Conservation (phyloP, 2,888 invertebrate species). For the Lissocephala sabroskyi region DNA sequence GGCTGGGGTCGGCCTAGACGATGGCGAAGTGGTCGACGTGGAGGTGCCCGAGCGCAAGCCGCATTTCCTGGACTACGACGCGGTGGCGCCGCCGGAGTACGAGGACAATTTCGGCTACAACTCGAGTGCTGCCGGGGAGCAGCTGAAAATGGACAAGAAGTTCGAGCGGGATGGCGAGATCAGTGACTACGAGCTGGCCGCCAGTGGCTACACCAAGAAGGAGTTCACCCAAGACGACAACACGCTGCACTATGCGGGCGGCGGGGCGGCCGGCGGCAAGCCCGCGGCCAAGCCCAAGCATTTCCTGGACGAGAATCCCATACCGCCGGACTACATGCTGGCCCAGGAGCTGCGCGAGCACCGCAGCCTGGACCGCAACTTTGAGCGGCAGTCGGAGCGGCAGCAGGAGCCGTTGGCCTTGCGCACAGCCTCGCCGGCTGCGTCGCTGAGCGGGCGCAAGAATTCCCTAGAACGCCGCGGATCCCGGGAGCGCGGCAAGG, state of each 20-base stretch:
- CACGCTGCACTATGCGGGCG: slow-evolving; percentile 53
- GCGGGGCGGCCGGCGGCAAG: slow-evolving; percentile 5
- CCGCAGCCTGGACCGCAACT: slow-evolving; percentile 71
- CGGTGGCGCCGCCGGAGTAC: slow-evolving; percentile 75
- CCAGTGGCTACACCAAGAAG: slow-evolving; percentile 71
- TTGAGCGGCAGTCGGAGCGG: slow-evolving; percentile 68
- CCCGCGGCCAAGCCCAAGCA: slow-evolving; percentile 61
- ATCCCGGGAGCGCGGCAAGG: slow-evolving; percentile 38
- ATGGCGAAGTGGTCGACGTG: slow-evolving; percentile 56
- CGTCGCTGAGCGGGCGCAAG: slow-evolving; percentile 24
- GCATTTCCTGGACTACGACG: slow-evolving; percentile 78
- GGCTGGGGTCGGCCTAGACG: slow-evolving; percentile 39
- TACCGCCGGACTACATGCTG: slow-evolving; percentile 71
- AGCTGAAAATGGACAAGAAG: slow-evolving; percentile 71
- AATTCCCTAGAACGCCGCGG: not conserved
- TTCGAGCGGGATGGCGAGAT: slow-evolving; percentile 72
- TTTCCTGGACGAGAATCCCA: slow-evolving; percentile 72
- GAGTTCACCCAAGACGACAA: slow-evolving; percentile 71
- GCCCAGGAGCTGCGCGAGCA: slow-evolving; percentile 70
- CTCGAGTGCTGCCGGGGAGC: slow-evolving; percentile 55
- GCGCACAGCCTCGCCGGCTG: slow-evolving; percentile 18
- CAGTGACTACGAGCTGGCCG: slow-evolving; percentile 71
- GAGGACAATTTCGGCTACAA: slow-evolving; percentile 53
- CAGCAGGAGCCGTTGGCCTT: slow-evolving; percentile 36
- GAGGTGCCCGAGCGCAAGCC: slow-evolving; percentile 73